Evolutionary conservation across 2,888 invertebrate species (phyloP), one percentile per base, ranked within the genome.

Genomic region (Halictus quadricinctus): DNA sequence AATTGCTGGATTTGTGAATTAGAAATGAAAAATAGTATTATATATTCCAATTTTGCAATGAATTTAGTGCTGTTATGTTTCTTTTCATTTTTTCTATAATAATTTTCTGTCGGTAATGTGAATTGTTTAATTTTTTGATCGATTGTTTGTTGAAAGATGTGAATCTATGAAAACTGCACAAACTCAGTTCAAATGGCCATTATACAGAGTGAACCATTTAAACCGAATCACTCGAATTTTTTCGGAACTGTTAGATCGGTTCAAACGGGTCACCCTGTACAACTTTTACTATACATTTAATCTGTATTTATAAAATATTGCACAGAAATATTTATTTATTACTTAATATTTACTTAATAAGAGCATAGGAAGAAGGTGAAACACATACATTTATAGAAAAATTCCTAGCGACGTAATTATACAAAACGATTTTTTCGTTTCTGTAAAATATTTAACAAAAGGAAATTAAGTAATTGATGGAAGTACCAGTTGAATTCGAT

Each of bases 401-500:
- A n/a, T 43, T 29, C 13, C 64, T 60, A 50, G 18, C 25, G 36
- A 29, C 36, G n/a, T 70, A 64, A 29, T 76, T 81, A 13, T 72
- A n/a, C 54, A 46, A 70, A 76, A 81, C 29, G 29, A 72, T 83
- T 41, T 41, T 76, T 54, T 43, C 72, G 43, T 18, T 36, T 43
- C 29, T 58, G 25, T 64, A 70, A 70, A 60, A 48, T 69, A 66
- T 50, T 95, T 94, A 97, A 94, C 97, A 97, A 92, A 96, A 97
- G 72, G 97, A 97, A 76, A 96, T 97, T 76, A 97, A 95, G 93
- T 97, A 97, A 84, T 96, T 96, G 83, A 97, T 95, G 77, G 96
- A 95, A 74, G 95, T 96, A 91, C 95, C 95, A 89, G 95, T 96
- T 92, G 96, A 95, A 92, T 95, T 96, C 92, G 96, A 95, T 70